A percentile compares a stretch with the other conserved stretches of the same genome.
These are phyloP conservation scores for Ligdia adustata DNA, from an alignment of 2,888 invertebrate genomes.

Conservation along the genomic window DNA sequence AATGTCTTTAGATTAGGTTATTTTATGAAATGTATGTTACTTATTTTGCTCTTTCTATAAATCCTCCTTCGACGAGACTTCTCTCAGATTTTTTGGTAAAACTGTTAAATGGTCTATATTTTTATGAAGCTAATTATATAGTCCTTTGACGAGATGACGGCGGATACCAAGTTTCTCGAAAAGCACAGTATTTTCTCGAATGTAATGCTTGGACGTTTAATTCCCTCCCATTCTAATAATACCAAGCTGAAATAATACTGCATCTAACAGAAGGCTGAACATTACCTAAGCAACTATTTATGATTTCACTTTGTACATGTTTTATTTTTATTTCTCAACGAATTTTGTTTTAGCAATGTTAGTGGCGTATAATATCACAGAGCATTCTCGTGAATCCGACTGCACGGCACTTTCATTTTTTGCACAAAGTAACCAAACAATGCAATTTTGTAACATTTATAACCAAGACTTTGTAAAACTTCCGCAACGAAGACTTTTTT, in stretches of 20 bases:
- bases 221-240: not conserved
- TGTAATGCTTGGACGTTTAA: no score
- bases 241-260: constrained; percentile 44
- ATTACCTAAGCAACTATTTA: constrained; percentile 49
- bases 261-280: constrained; percentile 52
- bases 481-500: constrained; percentile 18
- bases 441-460: not conserved
- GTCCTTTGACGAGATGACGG: no score
- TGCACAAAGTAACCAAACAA: constrained; percentile 15
- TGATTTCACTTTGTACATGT: constrained; percentile 28
- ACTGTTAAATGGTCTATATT: no score
- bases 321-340: constrained; percentile 25
- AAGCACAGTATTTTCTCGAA: no score
- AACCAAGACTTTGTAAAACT: constrained; percentile 16
- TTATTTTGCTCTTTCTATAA: no score
- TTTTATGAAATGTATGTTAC: no score
- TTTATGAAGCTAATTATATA: no score
- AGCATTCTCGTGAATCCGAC: constrained; percentile 16
- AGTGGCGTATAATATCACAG: constrained; percentile 16
- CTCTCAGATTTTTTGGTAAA: no score
- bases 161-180: no score
- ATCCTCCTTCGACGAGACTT: no score
- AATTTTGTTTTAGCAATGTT: constrained; percentile 17
- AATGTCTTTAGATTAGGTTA: no score
- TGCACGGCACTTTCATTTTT: constrained; percentile 1